Conservation (phyloP, 2,797 vertebrate genomes). For the Hoplostethus mediterraneus region DNA sequence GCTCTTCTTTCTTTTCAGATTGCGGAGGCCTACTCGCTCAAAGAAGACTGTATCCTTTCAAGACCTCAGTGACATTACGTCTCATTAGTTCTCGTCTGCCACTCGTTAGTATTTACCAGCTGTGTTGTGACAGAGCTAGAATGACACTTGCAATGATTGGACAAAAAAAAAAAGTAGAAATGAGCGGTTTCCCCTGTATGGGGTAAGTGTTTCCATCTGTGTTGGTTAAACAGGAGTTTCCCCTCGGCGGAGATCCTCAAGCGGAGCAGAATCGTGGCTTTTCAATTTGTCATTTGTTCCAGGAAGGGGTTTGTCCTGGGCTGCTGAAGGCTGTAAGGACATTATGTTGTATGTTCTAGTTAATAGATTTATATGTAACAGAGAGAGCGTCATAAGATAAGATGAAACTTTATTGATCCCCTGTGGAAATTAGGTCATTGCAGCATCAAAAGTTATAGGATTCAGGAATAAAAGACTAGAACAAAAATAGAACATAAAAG, state of each 20-base stretch:
- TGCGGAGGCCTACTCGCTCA: slow-evolving; percentile 81
- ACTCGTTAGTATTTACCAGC: slow-evolving; percentile 17
- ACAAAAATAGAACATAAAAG: not conserved
- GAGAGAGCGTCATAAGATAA: no score
- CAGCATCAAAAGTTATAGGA: no score
- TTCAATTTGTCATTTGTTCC: not conserved
- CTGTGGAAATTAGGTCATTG: not conserved
- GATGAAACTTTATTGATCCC: not conserved
- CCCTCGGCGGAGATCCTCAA: not conserved
- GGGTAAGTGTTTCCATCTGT: not conserved
- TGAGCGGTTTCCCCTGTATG: not conserved
- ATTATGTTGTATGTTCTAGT: no score
- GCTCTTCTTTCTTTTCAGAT: slow-evolving; percentile 71
- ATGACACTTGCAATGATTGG: not conserved
- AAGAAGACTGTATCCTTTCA: slow-evolving; percentile 87
- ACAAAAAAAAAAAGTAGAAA: not conserved
- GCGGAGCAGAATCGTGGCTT: not conserved
- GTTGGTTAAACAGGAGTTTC: not conserved
- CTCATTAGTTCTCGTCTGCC: slow-evolving; percentile 1
- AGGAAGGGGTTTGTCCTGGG: not conserved
- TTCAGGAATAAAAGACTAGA: not conserved
- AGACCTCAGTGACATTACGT: not conserved
- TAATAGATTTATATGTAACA: no score
- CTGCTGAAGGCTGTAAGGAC: not conserved
- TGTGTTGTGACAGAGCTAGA: slow-evolving; percentile 4